Base-by-base conservation (phyloP, 2,113 vertebrate species). In the Empidonax alnorum region DNA sequence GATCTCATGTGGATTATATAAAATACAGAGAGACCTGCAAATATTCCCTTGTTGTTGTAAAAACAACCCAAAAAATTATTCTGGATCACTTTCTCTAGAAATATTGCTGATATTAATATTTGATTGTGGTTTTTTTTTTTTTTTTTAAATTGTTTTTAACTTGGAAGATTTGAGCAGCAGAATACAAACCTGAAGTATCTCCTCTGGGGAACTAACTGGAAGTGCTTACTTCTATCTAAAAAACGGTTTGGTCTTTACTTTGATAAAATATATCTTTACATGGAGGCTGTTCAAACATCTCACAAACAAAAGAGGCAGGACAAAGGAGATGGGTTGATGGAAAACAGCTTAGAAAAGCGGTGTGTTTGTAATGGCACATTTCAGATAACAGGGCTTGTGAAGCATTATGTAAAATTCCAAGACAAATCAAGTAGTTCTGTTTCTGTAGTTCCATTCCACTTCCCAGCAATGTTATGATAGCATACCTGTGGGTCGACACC, bases 221-320 rank as follows among this genome's bases (percentile, higher is more conserved):
- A 91, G 83, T 71, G 31, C 28, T 66, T 90, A 53, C 63, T 59
- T 59, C 42, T 74, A 37, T 47, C 27, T 95, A 62, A 79, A 88
- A 50, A 92, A 87, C 50, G 22, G 24, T 18, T 71, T 94, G 52
- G 41, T 47, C 77, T 74, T 94, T 74, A 91, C 91, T 94, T 89
- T 55, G 72, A 41, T 93, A 90, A 72, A 87, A 80, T 94, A 83
- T 87, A 84, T 72, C 49, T 74, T 95, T 82, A 46, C 56, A 49
- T 61, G 31, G 85, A 89, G 66, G 30, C 76, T 95, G 77, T 89
- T 93, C 69, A 96, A 94, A 96, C 28, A 47, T 50, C 37, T 37
- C 58, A 83, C 31, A 82, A 62, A 42, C 59, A 89, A 81, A 92
- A 91, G 69, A 47, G 56, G 84, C 71, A 90, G 89, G 66, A 76